A percentile compares a stretch with the other conserved stretches of the same genome.
Evolutionary conservation across 2,888 invertebrate genomes (phyloP).

Genomic region (Philonicus albiceps): DNA sequence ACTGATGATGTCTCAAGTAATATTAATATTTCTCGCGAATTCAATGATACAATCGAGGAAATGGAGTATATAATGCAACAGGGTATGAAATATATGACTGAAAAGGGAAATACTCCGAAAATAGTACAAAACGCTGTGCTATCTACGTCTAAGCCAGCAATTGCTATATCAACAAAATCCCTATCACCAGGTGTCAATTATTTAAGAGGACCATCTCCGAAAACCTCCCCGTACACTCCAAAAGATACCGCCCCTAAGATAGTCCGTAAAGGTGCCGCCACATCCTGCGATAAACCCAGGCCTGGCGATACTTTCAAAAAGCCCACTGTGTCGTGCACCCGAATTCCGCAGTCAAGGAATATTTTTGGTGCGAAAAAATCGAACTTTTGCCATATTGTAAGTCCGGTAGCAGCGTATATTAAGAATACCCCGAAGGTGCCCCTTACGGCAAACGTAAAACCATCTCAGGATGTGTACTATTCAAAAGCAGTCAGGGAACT

Average conservation of each 20-base stretch:
- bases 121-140: neutral
- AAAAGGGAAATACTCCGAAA: slow-evolving; percentile 15
- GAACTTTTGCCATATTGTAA: slow-evolving; percentile 58
- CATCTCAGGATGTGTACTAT: slow-evolving; percentile 46
- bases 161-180: neutral
- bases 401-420: slow-evolving; percentile 63
- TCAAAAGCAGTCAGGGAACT: slow-evolving; percentile 54
- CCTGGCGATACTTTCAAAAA: slow-evolving; percentile 51
- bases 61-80: slow-evolving; percentile 62
- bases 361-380: slow-evolving; percentile 11
- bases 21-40: slow-evolving; percentile 51
- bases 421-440: slow-evolving; percentile 61
- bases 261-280: neutral
- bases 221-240: neutral
- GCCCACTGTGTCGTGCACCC: slow-evolving; percentile 44
- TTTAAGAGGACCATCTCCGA: slow-evolving; percentile 21
- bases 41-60: slow-evolving; percentile 64
- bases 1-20: neutral
- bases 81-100: slow-evolving; percentile 57
- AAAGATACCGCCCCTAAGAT: neutral
- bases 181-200: neutral
- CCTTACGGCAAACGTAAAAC: slow-evolving; percentile 57
- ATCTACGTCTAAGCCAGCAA: slow-evolving; percentile 14
- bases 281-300: neutral
- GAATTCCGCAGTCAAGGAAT: slow-evolving; percentile 43